Evolutionary conservation across 2,797 vertebrate species (phyloP).

Genomic region (Bufotes viridis): DNA sequence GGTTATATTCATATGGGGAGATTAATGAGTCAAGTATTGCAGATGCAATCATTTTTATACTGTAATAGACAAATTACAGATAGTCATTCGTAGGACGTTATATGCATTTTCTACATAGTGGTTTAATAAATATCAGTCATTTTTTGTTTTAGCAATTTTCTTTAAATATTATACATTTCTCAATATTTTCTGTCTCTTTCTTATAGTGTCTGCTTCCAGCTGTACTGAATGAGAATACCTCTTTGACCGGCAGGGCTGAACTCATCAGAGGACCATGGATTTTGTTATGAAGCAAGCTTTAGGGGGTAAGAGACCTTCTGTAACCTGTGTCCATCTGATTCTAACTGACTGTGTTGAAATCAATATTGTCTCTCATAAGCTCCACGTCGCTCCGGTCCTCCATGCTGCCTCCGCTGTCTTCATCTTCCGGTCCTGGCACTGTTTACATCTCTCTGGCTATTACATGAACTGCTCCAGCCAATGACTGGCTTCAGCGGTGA

Average conservation of each 20-base stretch:
- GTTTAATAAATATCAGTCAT: neutral
- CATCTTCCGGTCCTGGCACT: no score
- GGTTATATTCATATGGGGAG: neutral
- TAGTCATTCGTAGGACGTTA: neutral
- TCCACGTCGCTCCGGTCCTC: neutral
- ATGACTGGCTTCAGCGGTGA: no score
- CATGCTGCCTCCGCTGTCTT: no score
- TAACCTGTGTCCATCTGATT: neutral
- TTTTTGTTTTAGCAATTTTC: neutral
- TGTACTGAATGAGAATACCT: slow-evolving; percentile 77
- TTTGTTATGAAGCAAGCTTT: slow-evolving; percentile 99
- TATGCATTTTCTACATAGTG: neutral
- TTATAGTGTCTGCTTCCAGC: slow-evolving; percentile 16
- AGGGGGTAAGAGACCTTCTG: slow-evolving; percentile 82
- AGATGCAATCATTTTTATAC: neutral
- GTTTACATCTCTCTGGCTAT: no score
- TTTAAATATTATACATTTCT: neutral
- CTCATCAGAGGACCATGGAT: slow-evolving; percentile 83
- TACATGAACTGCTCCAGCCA: no score
- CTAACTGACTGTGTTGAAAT: neutral
- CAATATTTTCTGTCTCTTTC: neutral
- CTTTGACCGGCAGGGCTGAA: slow-evolving; percentile 69
- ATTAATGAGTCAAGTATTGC: neutral
- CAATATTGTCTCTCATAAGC: neutral
- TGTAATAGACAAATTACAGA: neutral